Evolutionary conservation across 2,888 invertebrate genomes (phyloP), one percentile per base, ranked within the genome.

Genomic region (Drosophila pegasa): DNA sequence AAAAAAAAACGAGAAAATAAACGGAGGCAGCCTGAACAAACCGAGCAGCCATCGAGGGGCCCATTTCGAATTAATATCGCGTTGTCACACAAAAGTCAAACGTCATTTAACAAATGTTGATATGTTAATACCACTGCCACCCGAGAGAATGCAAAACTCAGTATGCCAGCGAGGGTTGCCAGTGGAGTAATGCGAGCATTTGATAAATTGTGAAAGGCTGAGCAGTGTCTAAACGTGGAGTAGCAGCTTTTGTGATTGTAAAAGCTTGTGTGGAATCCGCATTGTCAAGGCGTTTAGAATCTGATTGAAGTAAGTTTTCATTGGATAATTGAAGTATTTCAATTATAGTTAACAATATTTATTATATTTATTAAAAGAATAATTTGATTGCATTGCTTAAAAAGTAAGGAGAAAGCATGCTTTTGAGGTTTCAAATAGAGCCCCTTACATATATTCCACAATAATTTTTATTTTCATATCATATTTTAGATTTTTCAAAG

Each of bases 101-200:
- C 75, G 87, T 90, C 88, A 88, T 90, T 90, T 90, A 88, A 89
- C 84, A 86, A 90, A 88, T 88, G 88, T 84, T 89, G 81, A 90
- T 90, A 88, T 90, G 87, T 88, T 88, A 90, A 90, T 90, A 78
- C 52, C 40, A 8, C 27, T 57, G 78, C 76, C 80, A 76, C 76
- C 65, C 62, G 48, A 52, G 52, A 38, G 81, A 80, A 81, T 80
- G 85, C 80, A 81, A 81, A 78, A 47, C 62, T 47, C 16, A 56
- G 31, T 35, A 10, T 12, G 14, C n/a, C n/a, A 50, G 10, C 61
- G 74, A 70, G 74, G 62, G 65, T 37, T 8, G 38, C 16, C 22
- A n/a, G 1, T 18, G 16, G 3, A 27, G 16, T 45, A 45, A 27
- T 9, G 3, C 1, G 18, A 4, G 7, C 8, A 20, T 5, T 48